These are phyloP conservation scores for Philopedon plagiatum DNA, from an alignment of 2,888 invertebrate genomes.

Conservation along the genomic window DNA sequence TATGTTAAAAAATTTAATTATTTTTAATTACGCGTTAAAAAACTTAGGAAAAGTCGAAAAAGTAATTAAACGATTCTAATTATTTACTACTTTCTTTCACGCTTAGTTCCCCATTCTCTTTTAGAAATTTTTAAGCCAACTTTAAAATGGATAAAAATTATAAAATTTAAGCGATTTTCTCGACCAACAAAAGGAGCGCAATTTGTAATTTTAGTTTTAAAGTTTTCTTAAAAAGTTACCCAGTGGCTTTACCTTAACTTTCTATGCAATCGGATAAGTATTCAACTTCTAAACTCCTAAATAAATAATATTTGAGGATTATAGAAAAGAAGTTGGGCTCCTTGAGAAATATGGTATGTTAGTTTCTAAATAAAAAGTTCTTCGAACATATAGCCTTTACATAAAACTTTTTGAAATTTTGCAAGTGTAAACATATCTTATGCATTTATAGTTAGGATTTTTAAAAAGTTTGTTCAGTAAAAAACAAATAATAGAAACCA, in stretches of 20 bases:
- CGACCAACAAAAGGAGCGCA: neutral
- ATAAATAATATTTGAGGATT: constrained; percentile 3
- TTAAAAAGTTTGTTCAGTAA: no score
- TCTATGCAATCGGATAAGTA: constrained; percentile 14
- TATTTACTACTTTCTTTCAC: no score
- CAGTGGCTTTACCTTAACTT: constrained; percentile 4
- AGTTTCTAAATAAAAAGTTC: neutral
- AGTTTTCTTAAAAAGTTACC: constrained; percentile 18
- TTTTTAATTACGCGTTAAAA: no score
- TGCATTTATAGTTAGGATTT: no score
- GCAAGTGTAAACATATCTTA: no score
- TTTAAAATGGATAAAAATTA: neutral
- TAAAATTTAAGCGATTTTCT: constrained; percentile 16
- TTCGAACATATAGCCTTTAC: no score
- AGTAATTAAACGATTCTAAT: no score
- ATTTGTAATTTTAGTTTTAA: constrained; percentile 9
- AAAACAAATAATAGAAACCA: no score
- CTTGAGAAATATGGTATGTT: neutral
- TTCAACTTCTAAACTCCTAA: constrained; percentile 16
- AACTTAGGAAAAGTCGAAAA: no score
- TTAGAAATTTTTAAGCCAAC: neutral
- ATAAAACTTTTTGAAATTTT: no score
- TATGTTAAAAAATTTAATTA: no score
- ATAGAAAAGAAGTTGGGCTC: neutral
- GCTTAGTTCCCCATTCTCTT: no score